Evolutionary conservation across 2,113 vertebrate genomes (phyloP).

Genomic region (Tor tambroides): DNA sequence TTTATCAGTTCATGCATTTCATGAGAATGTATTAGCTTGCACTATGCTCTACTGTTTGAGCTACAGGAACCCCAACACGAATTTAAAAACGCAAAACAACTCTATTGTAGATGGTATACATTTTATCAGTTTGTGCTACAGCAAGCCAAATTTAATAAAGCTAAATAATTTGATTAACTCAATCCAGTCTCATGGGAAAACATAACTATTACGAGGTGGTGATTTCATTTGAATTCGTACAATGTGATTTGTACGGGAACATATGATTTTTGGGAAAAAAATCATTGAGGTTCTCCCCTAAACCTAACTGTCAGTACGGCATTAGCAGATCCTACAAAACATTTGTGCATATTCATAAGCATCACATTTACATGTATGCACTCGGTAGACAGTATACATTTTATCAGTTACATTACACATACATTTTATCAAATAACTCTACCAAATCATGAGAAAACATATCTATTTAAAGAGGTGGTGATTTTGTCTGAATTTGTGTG

Average conservation of each 20-base stretch:
- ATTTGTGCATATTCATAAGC: no score
- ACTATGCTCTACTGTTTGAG: background rate
- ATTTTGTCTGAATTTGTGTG: background rate
- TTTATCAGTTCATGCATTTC: background rate
- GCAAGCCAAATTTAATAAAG: background rate
- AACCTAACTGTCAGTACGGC: no score
- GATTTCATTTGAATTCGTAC: background rate
- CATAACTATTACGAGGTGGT: background rate
- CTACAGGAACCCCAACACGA: background rate
- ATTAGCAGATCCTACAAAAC: no score
- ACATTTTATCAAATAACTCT: no score
- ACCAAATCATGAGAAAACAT: background rate
- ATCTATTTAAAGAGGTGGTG: background rate
- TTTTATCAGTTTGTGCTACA: no score
- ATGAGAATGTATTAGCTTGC: background rate
- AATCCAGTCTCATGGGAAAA: background rate
- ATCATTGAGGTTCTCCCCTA: background rate
- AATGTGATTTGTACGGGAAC: background rate
- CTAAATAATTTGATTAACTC: background rate
- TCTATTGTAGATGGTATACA: no score
- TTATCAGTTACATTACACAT: no score
- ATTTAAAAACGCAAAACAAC: background rate
- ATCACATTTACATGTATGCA: no score
- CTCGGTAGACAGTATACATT: no score
- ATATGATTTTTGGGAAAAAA: background rate